Evolutionary conservation across 37 sponge, comb jelly and placozoan species (phyloP).

Genomic region (Aplysina aerophoba): DNA sequence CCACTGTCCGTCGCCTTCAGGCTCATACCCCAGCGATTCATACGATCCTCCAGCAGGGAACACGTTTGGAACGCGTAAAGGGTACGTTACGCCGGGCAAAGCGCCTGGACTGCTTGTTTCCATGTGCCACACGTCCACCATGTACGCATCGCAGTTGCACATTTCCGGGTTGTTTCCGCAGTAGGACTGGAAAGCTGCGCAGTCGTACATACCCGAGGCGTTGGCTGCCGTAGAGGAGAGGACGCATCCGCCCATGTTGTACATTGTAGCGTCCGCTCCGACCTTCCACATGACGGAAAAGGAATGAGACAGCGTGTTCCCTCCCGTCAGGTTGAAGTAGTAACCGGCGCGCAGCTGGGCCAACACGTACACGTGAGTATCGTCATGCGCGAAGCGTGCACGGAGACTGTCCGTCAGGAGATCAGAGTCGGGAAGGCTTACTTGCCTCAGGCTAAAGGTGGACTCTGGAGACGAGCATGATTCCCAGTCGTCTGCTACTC

Average conservation of each 20-base stretch:
- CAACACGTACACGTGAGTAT: constrained; percentile 38
- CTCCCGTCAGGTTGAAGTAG: constrained; percentile 46
- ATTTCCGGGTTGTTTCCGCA: neutral
- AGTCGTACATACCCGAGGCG: neutral
- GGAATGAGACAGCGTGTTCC: constrained; percentile 42
- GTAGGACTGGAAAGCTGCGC: constrained; percentile 1
- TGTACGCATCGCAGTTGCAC: constrained; percentile 31
- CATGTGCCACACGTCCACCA: constrained; percentile 49
- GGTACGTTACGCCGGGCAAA: constrained; percentile 33
- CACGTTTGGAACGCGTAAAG: constrained; percentile 12
- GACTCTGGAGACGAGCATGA: constrained; percentile 24
- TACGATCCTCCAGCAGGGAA: neutral
- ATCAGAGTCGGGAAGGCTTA: constrained; percentile 23
- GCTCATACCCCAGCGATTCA: neutral
- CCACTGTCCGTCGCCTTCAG: neutral
- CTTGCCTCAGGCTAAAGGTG: constrained; percentile 34
- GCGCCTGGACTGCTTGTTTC: constrained; percentile 36
- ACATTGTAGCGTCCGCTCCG: constrained; percentile 27
- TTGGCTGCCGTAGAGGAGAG: neutral
- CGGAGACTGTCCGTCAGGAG: neutral
- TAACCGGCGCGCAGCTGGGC: constrained; percentile 14
- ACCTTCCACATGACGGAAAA: constrained; percentile 49
- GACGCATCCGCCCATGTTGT: constrained; percentile 35
- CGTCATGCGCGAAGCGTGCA: constrained; percentile 45
- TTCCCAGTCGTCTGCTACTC: constrained; percentile 39